Evolutionary conservation across 2,113 vertebrate species (phyloP), one percentile per base, ranked within the genome.

Genomic region (Cephalopholis sonnerati): DNA sequence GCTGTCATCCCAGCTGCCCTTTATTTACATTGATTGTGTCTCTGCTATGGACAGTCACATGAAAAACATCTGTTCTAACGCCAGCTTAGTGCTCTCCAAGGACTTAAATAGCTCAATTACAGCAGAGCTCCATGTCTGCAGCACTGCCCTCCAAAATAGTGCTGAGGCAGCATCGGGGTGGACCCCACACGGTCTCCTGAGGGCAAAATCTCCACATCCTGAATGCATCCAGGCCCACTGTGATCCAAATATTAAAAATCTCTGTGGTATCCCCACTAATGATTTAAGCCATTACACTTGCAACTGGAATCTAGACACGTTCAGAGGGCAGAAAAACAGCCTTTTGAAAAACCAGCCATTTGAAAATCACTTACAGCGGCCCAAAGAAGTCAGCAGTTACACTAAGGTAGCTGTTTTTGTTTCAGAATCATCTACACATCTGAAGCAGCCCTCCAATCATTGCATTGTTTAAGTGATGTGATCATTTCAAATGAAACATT

Each of bases 51-150:
- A 84, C 74, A 65, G 51, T 74, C 69, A 66, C 83, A 85, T 85
- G 81, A 84, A 83, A 86, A 93, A 80, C 89, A 90, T 89, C 87
- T 88, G 85, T 73, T 90, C 50, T 63, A 68, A 78, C 51, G 27
- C 54, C 57, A 11, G 73, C 63, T 82, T 78, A 80, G 53, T 61
- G 82, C 77, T 82, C 90, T 74, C 89, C 5, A 0, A 81, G 89
- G 89, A 79, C 87, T 50, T 58, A 18, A 85, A 87, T 41, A 64
- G 81, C 79, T 86, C 83, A 77, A 82, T 83, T 92, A 86, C 79
- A 79, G 72, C 87, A 73, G 48, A 83, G 77, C 77, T 41, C 58
- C 50, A 15, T 32, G 61, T 83, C 65, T 80, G 74, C 74, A 74
- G 77, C 70, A 18, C 59, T 68, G 17, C 72, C 78, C 75, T 82